A percentile compares a stretch with the other conserved stretches of the same genome.
These are phyloP conservation scores for Drosophila paramelanica DNA, from an alignment of 2,888 invertebrate species.

Conservation along the genomic window DNA sequence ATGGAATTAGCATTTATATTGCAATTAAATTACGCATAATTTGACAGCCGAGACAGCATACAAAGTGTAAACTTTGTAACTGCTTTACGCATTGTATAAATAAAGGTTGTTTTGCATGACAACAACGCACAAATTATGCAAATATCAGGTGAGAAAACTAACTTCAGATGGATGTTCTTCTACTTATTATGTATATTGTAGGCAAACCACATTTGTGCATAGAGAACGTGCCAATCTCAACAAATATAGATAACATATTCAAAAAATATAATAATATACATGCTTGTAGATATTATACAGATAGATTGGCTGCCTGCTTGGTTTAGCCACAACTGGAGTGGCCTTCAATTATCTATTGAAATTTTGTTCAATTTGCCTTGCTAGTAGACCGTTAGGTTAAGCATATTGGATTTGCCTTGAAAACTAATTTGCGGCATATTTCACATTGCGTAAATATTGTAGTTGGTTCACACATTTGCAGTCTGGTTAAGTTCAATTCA, in stretches of 20 bases:
- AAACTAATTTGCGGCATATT: slow-evolving; percentile 45
- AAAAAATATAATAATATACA: background rate
- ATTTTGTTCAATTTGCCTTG: slow-evolving; percentile 9
- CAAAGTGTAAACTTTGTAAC: slow-evolving; percentile 9
- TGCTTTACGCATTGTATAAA: slow-evolving; percentile 12
- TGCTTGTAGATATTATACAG: background rate
- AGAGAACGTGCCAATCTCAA: slow-evolving; percentile 22
- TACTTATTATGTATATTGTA: slow-evolving; percentile 5
- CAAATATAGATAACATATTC: background rate
- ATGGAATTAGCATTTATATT: slow-evolving; percentile 56
- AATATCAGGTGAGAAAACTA: slow-evolving; percentile 22
- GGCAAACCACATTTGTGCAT: slow-evolving; percentile 20
- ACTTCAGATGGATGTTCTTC: background rate
- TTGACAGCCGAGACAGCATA: slow-evolving; percentile 8
- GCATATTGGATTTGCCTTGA: slow-evolving; percentile 14
- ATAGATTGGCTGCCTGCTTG: slow-evolving; percentile 27
- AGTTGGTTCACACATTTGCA: slow-evolving; percentile 1
- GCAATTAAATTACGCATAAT: slow-evolving; percentile 45
- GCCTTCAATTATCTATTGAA: slow-evolving; percentile 10
- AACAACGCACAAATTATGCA: slow-evolving; percentile 32
- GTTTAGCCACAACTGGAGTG: slow-evolving; percentile 17
- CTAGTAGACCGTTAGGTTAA: slow-evolving; percentile 16
- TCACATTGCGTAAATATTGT: slow-evolving; percentile 18
- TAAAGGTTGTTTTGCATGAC: slow-evolving; percentile 18
- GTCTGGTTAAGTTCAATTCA: slow-evolving; percentile 8